A percentile compares a stretch with the other conserved stretches of the same genome.
Conservation (phyloP, 2,113 vertebrate species). For the Chitala chitala region DNA sequence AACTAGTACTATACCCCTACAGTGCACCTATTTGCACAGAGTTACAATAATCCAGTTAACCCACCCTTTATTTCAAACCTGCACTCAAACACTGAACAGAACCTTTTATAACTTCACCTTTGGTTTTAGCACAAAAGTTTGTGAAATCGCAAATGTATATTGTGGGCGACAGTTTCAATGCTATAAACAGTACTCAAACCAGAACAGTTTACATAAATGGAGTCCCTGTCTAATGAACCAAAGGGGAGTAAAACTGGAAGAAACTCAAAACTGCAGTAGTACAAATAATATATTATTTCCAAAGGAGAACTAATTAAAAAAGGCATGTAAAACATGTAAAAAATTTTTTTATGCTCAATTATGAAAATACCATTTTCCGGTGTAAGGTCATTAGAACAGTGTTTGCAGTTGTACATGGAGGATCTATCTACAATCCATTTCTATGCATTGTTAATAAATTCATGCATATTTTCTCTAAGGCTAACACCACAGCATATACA, state of each 20-base stretch:
- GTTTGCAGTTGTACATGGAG: slow-evolving; percentile 6
- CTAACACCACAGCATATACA: slow-evolving; percentile 47
- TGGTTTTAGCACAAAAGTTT: slow-evolving; percentile 22
- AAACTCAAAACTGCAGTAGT: neutral
- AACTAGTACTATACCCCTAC: neutral
- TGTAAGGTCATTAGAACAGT: slow-evolving; percentile 24
- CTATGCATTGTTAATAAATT: slow-evolving; percentile 37
- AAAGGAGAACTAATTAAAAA: slow-evolving; percentile 20
- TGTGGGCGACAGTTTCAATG: slow-evolving; percentile 19
- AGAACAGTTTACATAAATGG: neutral
- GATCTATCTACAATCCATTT: slow-evolving; percentile 26
- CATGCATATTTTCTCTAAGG: slow-evolving; percentile 44
- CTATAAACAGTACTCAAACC: neutral
- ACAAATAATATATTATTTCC: too few species aligned
- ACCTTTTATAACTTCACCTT: slow-evolving; percentile 29
- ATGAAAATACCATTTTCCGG: slow-evolving; percentile 30
- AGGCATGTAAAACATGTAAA: neutral
- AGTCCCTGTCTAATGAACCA: slow-evolving; percentile 18
- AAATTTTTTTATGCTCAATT: slow-evolving; percentile 23
- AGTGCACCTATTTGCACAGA: neutral
- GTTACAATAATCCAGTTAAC: neutral
- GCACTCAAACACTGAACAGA: slow-evolving; percentile 26
- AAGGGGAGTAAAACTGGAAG: slow-evolving; percentile 9
- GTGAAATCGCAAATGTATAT: neutral
- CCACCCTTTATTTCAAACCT: neutral